Evolutionary conservation across 2,888 invertebrate species (phyloP), one percentile per base, ranked within the genome.

Genomic region (Ditylenchus weischeri): DNA sequence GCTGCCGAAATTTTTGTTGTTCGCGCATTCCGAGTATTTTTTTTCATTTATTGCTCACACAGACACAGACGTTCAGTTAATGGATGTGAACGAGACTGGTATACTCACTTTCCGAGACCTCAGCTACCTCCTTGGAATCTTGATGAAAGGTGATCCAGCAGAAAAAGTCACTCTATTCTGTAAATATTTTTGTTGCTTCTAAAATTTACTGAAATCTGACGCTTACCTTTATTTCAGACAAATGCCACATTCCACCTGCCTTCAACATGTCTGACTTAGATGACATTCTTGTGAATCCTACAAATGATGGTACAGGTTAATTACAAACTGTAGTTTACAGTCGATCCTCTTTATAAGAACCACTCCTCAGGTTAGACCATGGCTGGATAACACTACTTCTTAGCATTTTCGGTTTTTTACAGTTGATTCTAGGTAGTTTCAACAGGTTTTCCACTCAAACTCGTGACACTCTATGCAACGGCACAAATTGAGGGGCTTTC

Each of bases 101-200:
- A 87, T 88, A 75, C 86, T 96, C 65, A 92, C 92, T 83, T 93
- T 95, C 82, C 90, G 90, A 36, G 93, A 93, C 81, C 87, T 93
- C 72, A 88, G 91, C 5, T 87, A 88, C 75, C 88, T 89, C 21
- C 85, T 92, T 75, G 93, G 93, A 3, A 86, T 91, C 71, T 88
- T 91, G 61, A 88, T 90, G 29, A 89, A 90, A 29, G 90, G 89
- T 3, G 93, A 93, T 81, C 88, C 90, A 18, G 88, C 89, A 13
- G 89, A 90, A 69, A 88, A 92, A 65, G 86, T 96, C 60, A 90
- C 91, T 77, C 88, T 95, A 35, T 85, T 96, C 63, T 98, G 91
- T 85, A 89, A 90, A 60, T 65, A 13, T 18, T 36, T 50, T 50
- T 50, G 2, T 50, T 8, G 54, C 7, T 54, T 54, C 7, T 54